Evolutionary conservation across 2,888 invertebrate species (phyloP), one percentile per base, ranked within the genome.

Genomic region (Nomada goodeniana): DNA sequence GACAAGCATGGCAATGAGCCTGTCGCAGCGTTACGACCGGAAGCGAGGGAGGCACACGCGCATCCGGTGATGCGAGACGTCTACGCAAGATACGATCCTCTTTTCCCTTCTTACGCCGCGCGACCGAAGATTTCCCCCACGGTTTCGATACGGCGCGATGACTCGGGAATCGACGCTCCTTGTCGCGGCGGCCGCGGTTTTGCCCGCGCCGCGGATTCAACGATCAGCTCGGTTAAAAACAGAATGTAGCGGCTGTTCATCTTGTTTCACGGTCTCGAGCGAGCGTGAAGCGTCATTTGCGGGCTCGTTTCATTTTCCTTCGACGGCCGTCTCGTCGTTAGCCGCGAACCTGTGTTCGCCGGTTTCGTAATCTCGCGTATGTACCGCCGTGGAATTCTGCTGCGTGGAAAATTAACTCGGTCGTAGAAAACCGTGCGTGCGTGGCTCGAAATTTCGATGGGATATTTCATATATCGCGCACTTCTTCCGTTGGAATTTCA

Each of bases 11-110:
- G 82, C 88, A 92, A 92, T 90, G 91, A 92, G 90, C 72, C 73
- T 72, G 65, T 63, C 69, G 13, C 81, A 52, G 80, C 65, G 87
- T 87, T 72, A 85, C 87, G 89, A 85, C 91, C 92, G 92, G 92
- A 92, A 92, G 86, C 82, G 87, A 91, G 90, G 91, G 89, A 87
- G 89, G 90, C 89, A 89, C 90, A 92, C 92, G 91, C 91, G 91
- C 91, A 91, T 92, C 92, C 92, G 92, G 92, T 82, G 84, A 89
- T 89, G 90, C 88, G 90, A 87, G 86, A 89, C 91, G 90, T 86
- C 80, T 80, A 73, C 68, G 73, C 73, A 68, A 87, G 85, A 87
- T 85, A 85, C 73, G 82, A 83, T 87, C 82, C 87, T 84, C 71
- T 82, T 72, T 80, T 57, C 57, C 82, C 83, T 82, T 82, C 75